Evolutionary conservation across 2,113 vertebrate genomes (phyloP).

Genomic region (Lepus timidus): DNA sequence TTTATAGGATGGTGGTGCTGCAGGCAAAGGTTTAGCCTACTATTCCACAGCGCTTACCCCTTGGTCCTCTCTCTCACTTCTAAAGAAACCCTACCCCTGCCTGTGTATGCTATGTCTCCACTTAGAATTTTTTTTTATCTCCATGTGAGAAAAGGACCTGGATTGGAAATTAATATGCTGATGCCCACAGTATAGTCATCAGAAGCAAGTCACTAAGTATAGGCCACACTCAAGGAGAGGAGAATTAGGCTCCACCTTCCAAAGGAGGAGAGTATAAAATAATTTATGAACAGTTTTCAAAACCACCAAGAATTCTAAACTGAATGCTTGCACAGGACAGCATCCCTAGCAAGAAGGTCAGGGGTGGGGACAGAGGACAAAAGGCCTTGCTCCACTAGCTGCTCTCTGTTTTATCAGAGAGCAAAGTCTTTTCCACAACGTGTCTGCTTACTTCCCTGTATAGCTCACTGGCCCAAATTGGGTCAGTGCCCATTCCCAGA

Average conservation of each 20-base stretch:
- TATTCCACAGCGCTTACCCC: too few species aligned
- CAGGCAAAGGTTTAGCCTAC: too few species aligned
- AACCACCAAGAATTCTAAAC: not conserved
- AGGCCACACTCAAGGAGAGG: not conserved
- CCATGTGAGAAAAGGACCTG: too few species aligned
- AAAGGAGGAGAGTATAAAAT: not conserved
- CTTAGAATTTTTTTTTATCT: too few species aligned
- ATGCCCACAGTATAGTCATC: not conserved
- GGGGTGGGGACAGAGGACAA: not conserved
- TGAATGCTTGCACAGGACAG: not conserved
- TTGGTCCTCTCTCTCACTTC: too few species aligned
- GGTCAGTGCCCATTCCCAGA: conserved; percentile 17
- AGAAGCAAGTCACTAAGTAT: not conserved
- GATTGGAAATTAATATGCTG: too few species aligned
- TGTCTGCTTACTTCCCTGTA: not conserved
- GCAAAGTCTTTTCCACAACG: not conserved
- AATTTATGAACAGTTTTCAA: conserved; percentile 19
- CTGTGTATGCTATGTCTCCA: too few species aligned
- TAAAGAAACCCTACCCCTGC: too few species aligned
- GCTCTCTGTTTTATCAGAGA: not conserved
- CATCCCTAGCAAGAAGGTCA: not conserved
- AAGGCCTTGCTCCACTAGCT: not conserved
- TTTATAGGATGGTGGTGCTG: too few species aligned
- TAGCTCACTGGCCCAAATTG: not conserved
- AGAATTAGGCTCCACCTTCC: not conserved